Percentiles rank a stretch among this genome's conserved stretches.
Evolutionary conservation across 2,888 invertebrate species (phyloP).

Genomic region (Heteromurus nitidus): DNA sequence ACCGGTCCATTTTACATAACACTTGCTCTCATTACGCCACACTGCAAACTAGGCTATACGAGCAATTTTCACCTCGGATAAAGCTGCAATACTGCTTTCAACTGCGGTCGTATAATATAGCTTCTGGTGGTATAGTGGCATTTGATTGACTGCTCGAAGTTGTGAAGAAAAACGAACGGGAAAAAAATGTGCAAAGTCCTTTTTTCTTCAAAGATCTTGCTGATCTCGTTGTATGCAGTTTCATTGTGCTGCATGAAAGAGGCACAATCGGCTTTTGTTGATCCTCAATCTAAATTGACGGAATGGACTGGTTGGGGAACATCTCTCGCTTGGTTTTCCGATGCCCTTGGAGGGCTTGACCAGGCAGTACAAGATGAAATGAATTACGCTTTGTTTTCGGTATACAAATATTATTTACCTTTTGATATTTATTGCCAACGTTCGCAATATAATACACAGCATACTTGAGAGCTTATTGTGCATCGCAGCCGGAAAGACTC

Average conservation of each 20-base stretch:
- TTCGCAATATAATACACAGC: background rate
- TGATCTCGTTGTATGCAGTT: background rate
- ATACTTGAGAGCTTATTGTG: background rate
- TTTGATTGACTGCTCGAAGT: too few relatives aligned
- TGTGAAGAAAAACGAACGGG: background rate
- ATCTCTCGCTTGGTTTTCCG: constrained; percentile 66
- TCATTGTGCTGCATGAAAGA: background rate
- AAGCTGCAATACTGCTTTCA: too few relatives aligned
- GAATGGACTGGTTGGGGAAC: constrained; percentile 70
- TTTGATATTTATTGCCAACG: too few relatives aligned
- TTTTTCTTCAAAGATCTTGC: background rate
- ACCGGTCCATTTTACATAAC: too few relatives aligned
- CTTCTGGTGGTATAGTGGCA: too few relatives aligned
- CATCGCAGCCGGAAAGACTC: constrained; percentile 56
- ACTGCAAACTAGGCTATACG: too few relatives aligned
- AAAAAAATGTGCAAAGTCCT: background rate
- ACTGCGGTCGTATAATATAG: too few relatives aligned
- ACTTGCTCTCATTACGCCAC: too few relatives aligned
- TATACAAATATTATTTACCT: constrained; percentile 4
- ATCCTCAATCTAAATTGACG: constrained; percentile 52
- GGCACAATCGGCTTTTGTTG: constrained; percentile 55
- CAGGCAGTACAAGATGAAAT: constrained; percentile 66
- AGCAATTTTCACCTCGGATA: too few relatives aligned
- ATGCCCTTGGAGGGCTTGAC: constrained; percentile 63
- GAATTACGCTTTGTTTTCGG: constrained; percentile 61